These are phyloP conservation scores for Alouatta palliata DNA, from an alignment of 2,113 vertebrate species.

Conservation along the genomic window DNA sequence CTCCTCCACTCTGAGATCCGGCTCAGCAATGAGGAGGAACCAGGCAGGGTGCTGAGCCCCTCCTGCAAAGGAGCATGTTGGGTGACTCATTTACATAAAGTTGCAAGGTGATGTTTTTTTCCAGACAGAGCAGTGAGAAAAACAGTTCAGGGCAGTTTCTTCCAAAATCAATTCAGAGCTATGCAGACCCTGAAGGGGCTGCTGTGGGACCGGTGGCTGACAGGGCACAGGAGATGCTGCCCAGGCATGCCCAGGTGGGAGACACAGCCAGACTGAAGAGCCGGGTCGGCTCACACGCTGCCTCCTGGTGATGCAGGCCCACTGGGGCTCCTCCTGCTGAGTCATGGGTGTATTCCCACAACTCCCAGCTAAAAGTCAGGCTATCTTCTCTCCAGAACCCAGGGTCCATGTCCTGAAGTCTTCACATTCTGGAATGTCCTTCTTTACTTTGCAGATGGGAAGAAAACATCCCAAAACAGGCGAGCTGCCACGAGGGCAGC, in stretches of 20 bases:
- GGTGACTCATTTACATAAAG: rapidly evolving
- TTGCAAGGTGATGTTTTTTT: neutral
- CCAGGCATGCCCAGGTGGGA: neutral
- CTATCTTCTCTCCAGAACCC: neutral
- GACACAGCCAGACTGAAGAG: neutral
- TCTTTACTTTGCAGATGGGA: neutral
- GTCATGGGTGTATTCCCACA: neutral
- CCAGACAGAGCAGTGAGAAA: neutral
- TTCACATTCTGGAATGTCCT: neutral
- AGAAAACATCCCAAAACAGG: neutral
- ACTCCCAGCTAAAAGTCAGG: neutral
- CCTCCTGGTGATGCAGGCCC: too few relatives aligned
- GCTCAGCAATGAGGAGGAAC: neutral
- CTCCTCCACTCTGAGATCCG: neutral
- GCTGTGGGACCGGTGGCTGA: too few relatives aligned
- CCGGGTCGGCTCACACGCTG: neutral
- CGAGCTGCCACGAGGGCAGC: neutral
- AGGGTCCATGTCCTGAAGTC: neutral
- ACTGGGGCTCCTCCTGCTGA: neutral
- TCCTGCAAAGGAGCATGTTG: neutral
- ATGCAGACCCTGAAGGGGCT: neutral
- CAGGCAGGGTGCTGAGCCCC: neutral
- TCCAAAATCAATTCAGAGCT: neutral
- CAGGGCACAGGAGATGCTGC: neutral
- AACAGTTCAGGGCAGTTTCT: neutral